Evolutionary conservation across 1,140 invertebrate genomes (phyloP), one percentile per base, ranked within the genome.

Genomic region (Aphelenchoides avenae): DNA sequence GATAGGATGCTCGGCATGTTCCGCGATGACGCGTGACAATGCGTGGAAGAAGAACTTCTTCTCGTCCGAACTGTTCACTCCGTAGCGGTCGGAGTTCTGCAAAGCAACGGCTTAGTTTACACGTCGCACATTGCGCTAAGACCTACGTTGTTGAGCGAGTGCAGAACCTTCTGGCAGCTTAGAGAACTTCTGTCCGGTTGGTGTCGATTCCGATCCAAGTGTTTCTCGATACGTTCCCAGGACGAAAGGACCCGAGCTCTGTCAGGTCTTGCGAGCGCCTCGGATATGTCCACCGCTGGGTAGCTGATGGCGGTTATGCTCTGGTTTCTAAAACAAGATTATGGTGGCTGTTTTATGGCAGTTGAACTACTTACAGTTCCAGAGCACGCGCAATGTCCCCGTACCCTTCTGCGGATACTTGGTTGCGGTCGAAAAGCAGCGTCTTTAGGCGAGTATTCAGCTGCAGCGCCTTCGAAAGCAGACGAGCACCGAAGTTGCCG

Each of bases 381-480:
- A 75, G 31, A 3, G 65, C 65, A 46, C 71, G 52, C 0, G 74
- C 69, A 13, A 75, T 30, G 30, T 75, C 73, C 26, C 41, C 42
- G 22, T 72, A 75, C 29, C 73, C 73, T 22, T 75, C 73, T 6
- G 58, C 49, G 7, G 50, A 57, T 33, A 77, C 76, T 43, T 77
- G 69, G 51, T 75, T 75, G 11, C 74, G 52, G 50, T 75, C 73
- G 24, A 75, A 67, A 7, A 51, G 33, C 2, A 75, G 41, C 15
- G 42, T 52, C 27, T 55, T 52, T 18, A 75, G 53, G 11, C 61
- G 63, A 7, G 47, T 52, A 36, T 75, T 75, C 24, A 75, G 30
- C 60, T 77, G 75, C 11, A 75, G 64, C 15, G 73, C 64, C 54
- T 75, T 75, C 11, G 70, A 58, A 0, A 75, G 52, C 5, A 75